Conservation (phyloP, 2,113 vertebrate genomes). For the Coryphaenoides rupestris region DNA sequence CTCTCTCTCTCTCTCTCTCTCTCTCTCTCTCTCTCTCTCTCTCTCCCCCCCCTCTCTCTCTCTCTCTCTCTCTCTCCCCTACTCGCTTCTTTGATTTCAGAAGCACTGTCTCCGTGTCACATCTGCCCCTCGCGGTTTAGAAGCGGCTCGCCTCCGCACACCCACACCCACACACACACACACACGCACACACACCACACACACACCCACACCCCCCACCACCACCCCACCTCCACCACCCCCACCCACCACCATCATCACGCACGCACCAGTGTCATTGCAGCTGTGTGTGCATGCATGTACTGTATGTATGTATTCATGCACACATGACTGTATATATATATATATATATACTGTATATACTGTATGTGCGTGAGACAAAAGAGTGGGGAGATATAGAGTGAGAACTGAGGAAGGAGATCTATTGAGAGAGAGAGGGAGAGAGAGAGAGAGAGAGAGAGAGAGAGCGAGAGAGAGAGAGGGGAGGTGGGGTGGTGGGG, state of each 20-base stretch:
- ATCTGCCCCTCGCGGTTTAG: constrained; percentile 58
- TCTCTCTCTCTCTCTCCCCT: constrained; percentile 19
- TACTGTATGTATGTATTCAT: constrained; percentile 25
- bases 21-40: too few species aligned
- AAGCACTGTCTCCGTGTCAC: constrained; percentile 62
- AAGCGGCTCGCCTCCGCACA: too few species aligned
- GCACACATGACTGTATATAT: not conserved
- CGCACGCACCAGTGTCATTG: too few species aligned
- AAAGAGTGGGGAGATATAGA: constrained; percentile 3
- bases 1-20: too few species aligned
- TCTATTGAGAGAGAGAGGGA: constrained; percentile 18
- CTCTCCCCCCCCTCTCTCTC: constrained; percentile 30
- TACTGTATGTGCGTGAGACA: not conserved
- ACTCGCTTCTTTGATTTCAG: constrained; percentile 61
- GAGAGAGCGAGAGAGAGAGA: constrained; percentile 25
- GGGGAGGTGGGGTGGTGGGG: too few species aligned
- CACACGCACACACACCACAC: too few species aligned
- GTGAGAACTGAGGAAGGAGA: too few species aligned
- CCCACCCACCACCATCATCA: too few species aligned
- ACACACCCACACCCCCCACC: too few species aligned
- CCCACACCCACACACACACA: too few species aligned
- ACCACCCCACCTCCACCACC: too few species aligned
- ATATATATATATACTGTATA: too few species aligned
- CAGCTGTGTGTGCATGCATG: constrained; percentile 52
- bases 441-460: constrained; percentile 18